These are phyloP conservation scores for Eulemur macaco DNA, from an alignment of 2,113 vertebrate genomes.

Conservation along the genomic window DNA sequence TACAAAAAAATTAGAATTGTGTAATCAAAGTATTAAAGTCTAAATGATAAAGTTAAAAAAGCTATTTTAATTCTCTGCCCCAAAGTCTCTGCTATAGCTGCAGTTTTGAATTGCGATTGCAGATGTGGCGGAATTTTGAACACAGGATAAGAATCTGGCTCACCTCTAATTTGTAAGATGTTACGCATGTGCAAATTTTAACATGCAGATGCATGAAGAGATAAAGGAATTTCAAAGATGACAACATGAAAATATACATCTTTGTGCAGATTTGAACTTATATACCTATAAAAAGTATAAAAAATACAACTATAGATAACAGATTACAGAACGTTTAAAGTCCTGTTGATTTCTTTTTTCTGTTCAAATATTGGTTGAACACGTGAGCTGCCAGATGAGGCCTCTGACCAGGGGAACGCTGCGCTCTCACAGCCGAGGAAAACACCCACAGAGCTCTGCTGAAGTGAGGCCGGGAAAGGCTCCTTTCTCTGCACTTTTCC, in stretches of 20 bases:
- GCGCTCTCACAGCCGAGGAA: neutral
- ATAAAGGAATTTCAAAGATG: neutral
- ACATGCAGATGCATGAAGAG: neutral
- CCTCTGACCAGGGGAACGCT: neutral
- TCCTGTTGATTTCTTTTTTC: neutral
- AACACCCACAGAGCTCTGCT: neutral
- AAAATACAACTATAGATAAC: neutral
- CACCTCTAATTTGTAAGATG: neutral
- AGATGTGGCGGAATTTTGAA: neutral
- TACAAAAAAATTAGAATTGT: neutral
- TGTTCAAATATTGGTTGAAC: neutral
- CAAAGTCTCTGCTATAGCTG: neutral
- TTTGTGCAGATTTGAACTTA: neutral
- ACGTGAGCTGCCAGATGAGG: neutral
- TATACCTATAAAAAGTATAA: neutral
- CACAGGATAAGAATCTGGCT: neutral
- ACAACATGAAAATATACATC: neutral
- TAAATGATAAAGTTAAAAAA: neutral
- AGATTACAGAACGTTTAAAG: neutral
- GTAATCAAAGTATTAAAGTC: neutral
- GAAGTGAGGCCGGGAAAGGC: neutral
- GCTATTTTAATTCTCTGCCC: neutral
- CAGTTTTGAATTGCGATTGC: neutral
- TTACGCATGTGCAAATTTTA: neutral
- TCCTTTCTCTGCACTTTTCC: neutral